Base-by-base conservation (phyloP, 2,888 invertebrate species). In the Pandemis cinnamomeana region DNA sequence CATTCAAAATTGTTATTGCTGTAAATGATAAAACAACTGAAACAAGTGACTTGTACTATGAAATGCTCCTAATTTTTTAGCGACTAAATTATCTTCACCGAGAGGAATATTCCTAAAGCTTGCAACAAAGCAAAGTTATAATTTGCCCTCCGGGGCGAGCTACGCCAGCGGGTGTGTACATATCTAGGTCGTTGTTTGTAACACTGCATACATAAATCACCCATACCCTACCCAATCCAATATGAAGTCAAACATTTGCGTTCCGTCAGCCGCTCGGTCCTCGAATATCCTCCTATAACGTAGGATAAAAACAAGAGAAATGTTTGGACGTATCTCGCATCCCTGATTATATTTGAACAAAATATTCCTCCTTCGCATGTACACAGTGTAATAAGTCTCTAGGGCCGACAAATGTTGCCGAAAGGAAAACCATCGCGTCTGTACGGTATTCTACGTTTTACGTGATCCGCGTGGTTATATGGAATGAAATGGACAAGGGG, bases 261-360 rank as follows among this genome's bases (percentile, higher is more conserved):
- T 89, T 88, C 82, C 83, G 79, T 80, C 82, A 82, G 82, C 83
- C 81, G 83, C 82, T 78, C 81, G 81, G 80, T 77, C 81, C 79
- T 82, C 84, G 77, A 83, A 83, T 85, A 87, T 87, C 58, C 27
- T 58, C 80, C 86, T 87, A 90, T 88, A 87, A 89, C 85, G 85
- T 87, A 83, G 88, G 86, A 90, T 86, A 90, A 91, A 92, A 92
- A 90, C 88, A 88, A 89, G 87, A 90, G 87, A 87, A 87, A 86
- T 91, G 90, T 91, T 93, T 91, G 91, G 88, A 80, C 82, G 82
- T 81, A 85, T 88, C 89, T 86, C 86, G 83, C 86, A 86, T 89
- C 90, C 90, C 86, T 92, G 93, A 93, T 93, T 93, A 94, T 93
- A 92, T 94, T 94, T 93, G 93, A 84, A 88, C 91, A 92, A 89